Percentiles rank a stretch among this genome's conserved stretches.
phyloP scores from a whole-genome alignment of 2,888 invertebrate species.

The Gasteruption jaculator region DNA sequence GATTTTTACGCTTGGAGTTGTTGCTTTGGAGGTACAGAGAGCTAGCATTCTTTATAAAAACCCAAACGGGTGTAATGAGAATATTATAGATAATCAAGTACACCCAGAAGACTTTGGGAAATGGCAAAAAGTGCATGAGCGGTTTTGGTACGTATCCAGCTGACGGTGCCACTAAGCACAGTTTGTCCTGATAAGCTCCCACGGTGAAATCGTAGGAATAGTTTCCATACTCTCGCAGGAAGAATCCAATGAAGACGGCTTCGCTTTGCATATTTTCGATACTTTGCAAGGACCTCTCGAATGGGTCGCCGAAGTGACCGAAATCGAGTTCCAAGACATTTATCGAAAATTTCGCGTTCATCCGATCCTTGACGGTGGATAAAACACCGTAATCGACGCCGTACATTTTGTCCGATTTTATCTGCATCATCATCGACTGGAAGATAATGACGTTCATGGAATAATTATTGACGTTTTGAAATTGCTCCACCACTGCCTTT shows the following conservation, averaged over 20 bases:
- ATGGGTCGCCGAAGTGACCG: constrained; percentile 23
- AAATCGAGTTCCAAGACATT: constrained; percentile 6
- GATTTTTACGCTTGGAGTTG: too few species aligned
- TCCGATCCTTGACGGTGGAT: constrained; percentile 20
- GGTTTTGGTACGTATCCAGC: constrained; percentile 27
- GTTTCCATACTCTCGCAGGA: constrained; percentile 24
- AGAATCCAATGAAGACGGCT: constrained; percentile 28
- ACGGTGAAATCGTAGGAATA: constrained; percentile 26
- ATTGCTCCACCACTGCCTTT: constrained; percentile 22
- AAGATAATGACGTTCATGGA: constrained; percentile 19
- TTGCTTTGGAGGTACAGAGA: too few species aligned
- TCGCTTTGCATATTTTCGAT: constrained; percentile 23
- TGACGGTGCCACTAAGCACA: constrained; percentile 31
- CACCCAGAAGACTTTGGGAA: constrained; percentile 26
- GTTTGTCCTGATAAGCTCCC: constrained; percentile 26
- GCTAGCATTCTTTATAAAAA: constrained; percentile 14
- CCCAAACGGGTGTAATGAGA: constrained; percentile 27
- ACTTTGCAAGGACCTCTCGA: constrained; percentile 19
- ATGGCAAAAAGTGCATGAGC: constrained; percentile 32
- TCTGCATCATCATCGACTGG: constrained; percentile 34
- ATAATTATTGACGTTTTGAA: constrained; percentile 21
- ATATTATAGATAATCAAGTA: constrained; percentile 26
- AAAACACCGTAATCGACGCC: constrained; percentile 26
- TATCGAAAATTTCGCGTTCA: constrained; percentile 25
- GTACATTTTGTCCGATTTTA: constrained; percentile 16